A percentile compares a stretch with the other conserved stretches of the same genome.
Evolutionary conservation across 2,888 invertebrate species (phyloP).

Genomic region (Cryptocheilus praepositus): DNA sequence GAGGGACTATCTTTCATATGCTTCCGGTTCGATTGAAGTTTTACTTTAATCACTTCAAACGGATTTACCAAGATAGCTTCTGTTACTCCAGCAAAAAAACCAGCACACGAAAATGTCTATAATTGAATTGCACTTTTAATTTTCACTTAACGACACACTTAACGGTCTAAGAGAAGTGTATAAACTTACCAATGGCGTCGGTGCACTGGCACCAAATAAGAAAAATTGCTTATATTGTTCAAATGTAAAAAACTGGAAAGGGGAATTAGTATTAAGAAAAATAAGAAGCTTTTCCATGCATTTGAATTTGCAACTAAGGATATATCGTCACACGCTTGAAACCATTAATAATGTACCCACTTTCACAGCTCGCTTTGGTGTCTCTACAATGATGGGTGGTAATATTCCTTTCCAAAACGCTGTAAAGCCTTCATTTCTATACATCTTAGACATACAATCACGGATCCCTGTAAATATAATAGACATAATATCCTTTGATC

Average conservation of each 20-base stretch:
- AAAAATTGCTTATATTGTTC: slow-evolving; percentile 94
- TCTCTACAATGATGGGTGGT: slow-evolving; percentile 95
- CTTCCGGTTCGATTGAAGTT: slow-evolving; percentile 85
- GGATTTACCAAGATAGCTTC: slow-evolving; percentile 95
- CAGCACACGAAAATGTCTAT: slow-evolving; percentile 92
- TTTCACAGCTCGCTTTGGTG: slow-evolving; percentile 95
- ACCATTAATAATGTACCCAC: slow-evolving; percentile 61
- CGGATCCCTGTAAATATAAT: slow-evolving; percentile 80
- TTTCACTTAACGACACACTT: not conserved
- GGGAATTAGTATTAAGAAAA: slow-evolving; percentile 23
- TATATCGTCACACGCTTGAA: slow-evolving; percentile 40
- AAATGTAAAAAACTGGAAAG: slow-evolving; percentile 88
- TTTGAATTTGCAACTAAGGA: not conserved
- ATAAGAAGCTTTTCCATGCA: not conserved
- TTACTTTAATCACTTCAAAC: slow-evolving; percentile 97
- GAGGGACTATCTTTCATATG: slow-evolving; percentile 81
- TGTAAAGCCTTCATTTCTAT: slow-evolving; percentile 86
- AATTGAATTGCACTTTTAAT: slow-evolving; percentile 54
- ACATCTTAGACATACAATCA: slow-evolving; percentile 94
- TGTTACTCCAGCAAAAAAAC: slow-evolving; percentile 91
- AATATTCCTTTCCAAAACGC: slow-evolving; percentile 96
- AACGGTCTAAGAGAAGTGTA: not conserved
- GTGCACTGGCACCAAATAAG: slow-evolving; percentile 84
- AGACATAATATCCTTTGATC: not conserved
- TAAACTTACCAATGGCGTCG: slow-evolving; percentile 84